phyloP scores from a whole-genome alignment of 1,140 invertebrate species.

The Atta texana region DNA sequence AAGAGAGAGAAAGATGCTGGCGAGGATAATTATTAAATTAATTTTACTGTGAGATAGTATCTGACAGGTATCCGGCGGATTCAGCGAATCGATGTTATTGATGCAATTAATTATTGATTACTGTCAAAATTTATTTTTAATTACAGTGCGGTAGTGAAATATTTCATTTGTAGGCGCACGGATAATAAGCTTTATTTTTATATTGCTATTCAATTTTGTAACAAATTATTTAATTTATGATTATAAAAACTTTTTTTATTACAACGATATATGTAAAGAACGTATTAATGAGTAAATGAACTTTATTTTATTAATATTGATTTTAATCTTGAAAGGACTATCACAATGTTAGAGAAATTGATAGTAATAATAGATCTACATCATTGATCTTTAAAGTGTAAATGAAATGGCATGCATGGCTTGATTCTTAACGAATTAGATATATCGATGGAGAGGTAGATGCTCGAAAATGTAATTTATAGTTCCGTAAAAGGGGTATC shows the following conservation, averaged over 20 bases:
- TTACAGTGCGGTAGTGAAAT: constrained; percentile 25
- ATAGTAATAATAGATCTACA: not conserved
- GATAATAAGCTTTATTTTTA: not conserved
- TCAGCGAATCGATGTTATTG: constrained; percentile 56
- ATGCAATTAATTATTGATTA: constrained; percentile 50
- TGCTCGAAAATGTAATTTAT: constrained; percentile 60
- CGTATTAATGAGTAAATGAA: not conserved
- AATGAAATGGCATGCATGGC: not conserved
- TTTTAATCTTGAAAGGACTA: not conserved
- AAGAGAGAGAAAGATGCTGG: not conserved
- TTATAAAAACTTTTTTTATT: not conserved
- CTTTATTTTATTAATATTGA: not conserved
- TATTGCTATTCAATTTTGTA: not conserved
- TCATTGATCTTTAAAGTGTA: constrained; percentile 5
- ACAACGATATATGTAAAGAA: not conserved
- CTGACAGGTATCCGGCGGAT: constrained; percentile 21
- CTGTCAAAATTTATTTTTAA: constrained; percentile 65
- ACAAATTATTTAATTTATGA: not conserved
- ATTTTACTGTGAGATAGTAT: constrained; percentile 51
- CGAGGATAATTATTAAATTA: constrained; percentile 59
- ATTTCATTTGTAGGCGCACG: not conserved
- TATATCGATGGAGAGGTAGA: constrained; percentile 20
- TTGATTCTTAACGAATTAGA: constrained; percentile 17
- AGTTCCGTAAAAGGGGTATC: constrained; percentile 39
- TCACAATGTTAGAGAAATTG: not conserved